These are phyloP conservation scores for Pentamera pediparva DNA, from an alignment of 53 echinoderm and acorn worm species.

Conservation along the genomic window DNA sequence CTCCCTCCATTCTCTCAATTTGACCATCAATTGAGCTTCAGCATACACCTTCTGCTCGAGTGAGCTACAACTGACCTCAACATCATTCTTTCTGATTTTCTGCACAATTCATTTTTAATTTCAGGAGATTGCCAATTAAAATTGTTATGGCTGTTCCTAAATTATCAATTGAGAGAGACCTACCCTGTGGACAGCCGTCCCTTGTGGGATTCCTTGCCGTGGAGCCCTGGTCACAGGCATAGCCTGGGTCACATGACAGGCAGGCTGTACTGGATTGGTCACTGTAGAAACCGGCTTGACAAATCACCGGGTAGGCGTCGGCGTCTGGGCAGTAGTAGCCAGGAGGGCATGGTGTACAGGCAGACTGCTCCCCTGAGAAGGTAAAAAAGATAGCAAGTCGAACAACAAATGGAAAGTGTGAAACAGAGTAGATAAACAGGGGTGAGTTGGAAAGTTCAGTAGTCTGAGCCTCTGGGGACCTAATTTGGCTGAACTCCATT, in stretches of 20 bases:
- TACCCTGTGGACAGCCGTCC: conserved; percentile 85
- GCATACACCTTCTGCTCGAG: too few relatives aligned
- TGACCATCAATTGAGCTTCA: too few relatives aligned
- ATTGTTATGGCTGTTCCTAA: too few relatives aligned
- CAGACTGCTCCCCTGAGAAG: conserved; percentile 49
- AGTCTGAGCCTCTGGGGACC: too few relatives aligned
- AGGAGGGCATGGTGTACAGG: conserved; percentile 81
- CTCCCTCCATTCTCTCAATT: too few relatives aligned
- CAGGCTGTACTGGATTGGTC: conserved; percentile 84
- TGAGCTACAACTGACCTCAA: too few relatives aligned
- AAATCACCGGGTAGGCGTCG: conserved; percentile 73
- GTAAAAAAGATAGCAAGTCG: neutral
- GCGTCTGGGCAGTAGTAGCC: conserved; percentile 83
- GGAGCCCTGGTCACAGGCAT: conserved; percentile 84
- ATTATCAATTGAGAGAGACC: neutral
- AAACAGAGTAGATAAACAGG: too few relatives aligned
- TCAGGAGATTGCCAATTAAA: too few relatives aligned
- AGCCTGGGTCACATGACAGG: conserved; percentile 71
- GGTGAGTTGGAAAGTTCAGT: too few relatives aligned
- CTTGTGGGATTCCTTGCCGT: conserved; percentile 64
- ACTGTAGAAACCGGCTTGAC: conserved; percentile 83
- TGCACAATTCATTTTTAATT: too few relatives aligned
- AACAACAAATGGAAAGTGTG: neutral
- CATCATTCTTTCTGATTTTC: too few relatives aligned
- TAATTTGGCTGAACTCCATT: too few relatives aligned